Conservation (phyloP, 1,140 invertebrate species). For the Oncopodura yosiiana region DNA sequence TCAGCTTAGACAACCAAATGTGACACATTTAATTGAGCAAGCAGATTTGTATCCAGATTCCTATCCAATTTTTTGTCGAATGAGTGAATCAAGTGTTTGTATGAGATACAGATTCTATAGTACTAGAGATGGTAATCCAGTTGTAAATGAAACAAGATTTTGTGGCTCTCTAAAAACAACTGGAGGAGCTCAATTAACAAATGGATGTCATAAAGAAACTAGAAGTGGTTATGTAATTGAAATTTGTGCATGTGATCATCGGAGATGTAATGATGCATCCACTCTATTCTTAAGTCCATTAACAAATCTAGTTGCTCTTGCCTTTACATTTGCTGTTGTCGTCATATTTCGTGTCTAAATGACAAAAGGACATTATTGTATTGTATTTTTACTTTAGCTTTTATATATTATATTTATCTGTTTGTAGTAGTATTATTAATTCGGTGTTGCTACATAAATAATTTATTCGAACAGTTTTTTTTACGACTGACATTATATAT, state of each 20-base stretch:
- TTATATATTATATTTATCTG: no score
- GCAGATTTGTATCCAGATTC: no score
- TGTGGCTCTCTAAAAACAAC: constrained; percentile 3
- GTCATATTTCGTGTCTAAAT: not conserved
- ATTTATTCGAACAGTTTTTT: no score
- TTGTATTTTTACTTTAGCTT: no score
- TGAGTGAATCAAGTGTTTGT: not conserved
- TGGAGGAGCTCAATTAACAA: not conserved
- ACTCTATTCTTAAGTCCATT: no score
- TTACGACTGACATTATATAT: no score
- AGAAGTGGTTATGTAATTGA: not conserved
- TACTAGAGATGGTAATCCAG: not conserved
- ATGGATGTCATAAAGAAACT: constrained; percentile 13
- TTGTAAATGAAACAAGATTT: constrained; percentile 10
- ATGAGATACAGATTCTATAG: constrained; percentile 1
- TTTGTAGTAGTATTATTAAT: no score
- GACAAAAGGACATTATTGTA: no score
- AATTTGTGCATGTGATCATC: constrained; percentile 8
- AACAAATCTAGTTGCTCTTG: not conserved
- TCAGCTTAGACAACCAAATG: not conserved
- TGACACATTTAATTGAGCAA: not conserved
- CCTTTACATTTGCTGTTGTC: not conserved
- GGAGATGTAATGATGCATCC: constrained; percentile 3
- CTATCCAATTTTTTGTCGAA: no score
- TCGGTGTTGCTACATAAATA: no score